Evolutionary conservation across 2,113 vertebrate genomes (phyloP).

Genomic region (Megaceryle maxima): DNA sequence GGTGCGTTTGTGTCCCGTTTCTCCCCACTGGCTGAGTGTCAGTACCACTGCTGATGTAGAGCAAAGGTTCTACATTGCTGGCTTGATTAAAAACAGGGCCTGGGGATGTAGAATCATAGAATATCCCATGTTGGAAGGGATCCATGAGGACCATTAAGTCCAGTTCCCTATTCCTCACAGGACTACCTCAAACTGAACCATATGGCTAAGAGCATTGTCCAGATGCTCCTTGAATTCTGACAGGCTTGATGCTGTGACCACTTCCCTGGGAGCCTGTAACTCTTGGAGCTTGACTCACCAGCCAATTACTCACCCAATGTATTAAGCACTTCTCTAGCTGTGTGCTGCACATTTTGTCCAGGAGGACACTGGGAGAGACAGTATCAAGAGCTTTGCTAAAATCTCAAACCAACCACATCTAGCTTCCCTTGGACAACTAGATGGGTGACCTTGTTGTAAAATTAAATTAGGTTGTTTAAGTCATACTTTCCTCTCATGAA

Average conservation of each 20-base stretch:
- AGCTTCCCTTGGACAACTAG: too few relatives aligned
- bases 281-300: background rate
- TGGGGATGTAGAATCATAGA: background rate
- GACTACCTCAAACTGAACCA: background rate
- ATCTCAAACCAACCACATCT: too few relatives aligned
- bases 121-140: background rate
- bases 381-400: too few relatives aligned
- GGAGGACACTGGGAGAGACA: background rate
- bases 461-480: too few relatives aligned
- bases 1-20: background rate
- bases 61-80: background rate
- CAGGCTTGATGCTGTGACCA: fast-evolving
- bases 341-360: background rate
- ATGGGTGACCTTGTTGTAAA: too few relatives aligned
- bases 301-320: background rate
- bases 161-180: background rate
- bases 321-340: too few relatives aligned
- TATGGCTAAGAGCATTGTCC: background rate
- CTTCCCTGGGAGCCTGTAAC: background rate
- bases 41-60: background rate
- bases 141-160: background rate
- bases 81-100: background rate
- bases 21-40: background rate
- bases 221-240: background rate
- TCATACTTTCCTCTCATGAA: background rate